Evolutionary conservation across 2,888 invertebrate species (phyloP).

Genomic region (Torymus aiolomorphi): DNA sequence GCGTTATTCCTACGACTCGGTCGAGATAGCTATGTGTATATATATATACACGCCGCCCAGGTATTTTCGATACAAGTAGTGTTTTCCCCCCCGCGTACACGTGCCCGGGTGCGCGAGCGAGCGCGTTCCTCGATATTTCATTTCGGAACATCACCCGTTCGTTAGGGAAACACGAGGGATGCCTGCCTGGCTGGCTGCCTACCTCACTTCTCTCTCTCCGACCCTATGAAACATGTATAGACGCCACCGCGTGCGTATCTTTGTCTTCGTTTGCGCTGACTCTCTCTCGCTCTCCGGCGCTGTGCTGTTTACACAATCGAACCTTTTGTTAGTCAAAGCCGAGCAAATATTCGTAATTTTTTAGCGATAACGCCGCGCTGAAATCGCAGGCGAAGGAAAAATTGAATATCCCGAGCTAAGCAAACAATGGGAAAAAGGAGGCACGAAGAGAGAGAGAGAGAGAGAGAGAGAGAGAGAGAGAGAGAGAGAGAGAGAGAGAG

Average conservation of each 20-base stretch:
- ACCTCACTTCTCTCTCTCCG: conserved; percentile 20
- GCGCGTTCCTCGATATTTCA: conserved; percentile 52
- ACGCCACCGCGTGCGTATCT: conserved; percentile 28
- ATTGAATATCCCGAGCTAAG: conserved; percentile 29
- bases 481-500: neutral
- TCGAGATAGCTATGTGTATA: neutral
- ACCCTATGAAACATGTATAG: conserved; percentile 24
- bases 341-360: conserved; percentile 1
- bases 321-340: conserved; percentile 21
- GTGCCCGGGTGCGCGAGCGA: neutral
- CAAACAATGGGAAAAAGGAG: conserved; percentile 20
- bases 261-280: conserved; percentile 53
- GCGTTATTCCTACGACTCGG: conserved; percentile 37
- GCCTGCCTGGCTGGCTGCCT: conserved; percentile 12
- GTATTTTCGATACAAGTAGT: conserved; percentile 55
- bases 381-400: neutral
- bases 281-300: neutral
- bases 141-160: conserved; percentile 52
- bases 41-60: conserved; percentile 34
- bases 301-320: conserved; percentile 24
- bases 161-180: conserved; percentile 51
- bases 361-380: neutral
- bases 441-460: neutral
- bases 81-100: neutral
- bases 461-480: conserved; percentile 1